Evolutionary conservation across 2,888 invertebrate species (phyloP), one percentile per base, ranked within the genome.

Genomic region (Rhingia campestris): DNA sequence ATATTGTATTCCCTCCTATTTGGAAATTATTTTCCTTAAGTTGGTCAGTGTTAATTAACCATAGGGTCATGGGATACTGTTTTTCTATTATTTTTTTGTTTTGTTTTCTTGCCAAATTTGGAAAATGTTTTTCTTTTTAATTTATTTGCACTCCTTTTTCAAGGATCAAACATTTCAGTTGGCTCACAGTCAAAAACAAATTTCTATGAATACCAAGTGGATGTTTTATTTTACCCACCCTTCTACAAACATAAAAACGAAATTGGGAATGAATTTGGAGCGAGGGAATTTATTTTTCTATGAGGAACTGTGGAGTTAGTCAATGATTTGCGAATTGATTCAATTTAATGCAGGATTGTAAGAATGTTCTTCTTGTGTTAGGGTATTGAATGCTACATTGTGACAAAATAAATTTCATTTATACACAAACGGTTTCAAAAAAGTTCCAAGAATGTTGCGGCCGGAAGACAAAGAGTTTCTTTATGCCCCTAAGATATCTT

Each of bases 31-130:
- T 72, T 72, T 14, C 35, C 10, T 51, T 73, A 49, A 69, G 41
- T 49, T 63, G 61, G 43, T 54, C 47, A 61, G 56, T 74, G 61
- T 80, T 80, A 80, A 73, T 80, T 80, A 80, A 80, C 22, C 73
- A 49, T 35, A 54, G 80, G 80, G 80, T 80, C 80, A 73, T 49
- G 79, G 79, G 54, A 58, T 47, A 66, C 73, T 73, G 61, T 67
- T 22, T 22, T 22, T 2, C 22, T 22, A 22, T 53, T 53, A 54
- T 59, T 47, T 32, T 67, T 37, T 14, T 45, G 45, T 37, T 66
- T 37, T 12, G 4, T 37, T 59, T 61, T 61, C n/a, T 47, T 59
- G 61, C 66, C 79, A 66, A 59, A 51, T 70, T 70, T 72, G 10
- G 30, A 33, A 35, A 61, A 14, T 56, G 33, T 63, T 61, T 61